Evolutionary conservation across 2,888 invertebrate species (phyloP).

Genomic region (Cantharis flavilabris): DNA sequence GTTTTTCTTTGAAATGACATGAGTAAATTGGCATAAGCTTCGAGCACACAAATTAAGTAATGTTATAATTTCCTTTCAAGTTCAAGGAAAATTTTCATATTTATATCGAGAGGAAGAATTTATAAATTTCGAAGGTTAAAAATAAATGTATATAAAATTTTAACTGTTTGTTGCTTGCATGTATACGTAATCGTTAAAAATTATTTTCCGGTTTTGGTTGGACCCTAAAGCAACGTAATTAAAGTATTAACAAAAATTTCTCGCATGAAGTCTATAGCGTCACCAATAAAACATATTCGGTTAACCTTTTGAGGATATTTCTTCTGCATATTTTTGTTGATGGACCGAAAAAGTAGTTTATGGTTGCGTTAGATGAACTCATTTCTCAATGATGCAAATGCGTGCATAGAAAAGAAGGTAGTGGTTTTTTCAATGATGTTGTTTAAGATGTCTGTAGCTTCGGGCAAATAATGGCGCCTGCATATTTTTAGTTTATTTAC

Average conservation of each 20-base stretch:
- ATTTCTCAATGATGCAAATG: conserved; percentile 28
- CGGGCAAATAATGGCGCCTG: conserved; percentile 43
- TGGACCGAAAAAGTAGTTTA: conserved; percentile 13
- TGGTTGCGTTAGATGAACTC: conserved; percentile 28
- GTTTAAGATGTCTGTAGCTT: conserved; percentile 37
- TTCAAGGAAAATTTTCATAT: not conserved
- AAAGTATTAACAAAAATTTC: conserved; percentile 15
- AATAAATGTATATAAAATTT: not conserved
- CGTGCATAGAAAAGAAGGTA: conserved; percentile 22
- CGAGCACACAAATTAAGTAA: not conserved
- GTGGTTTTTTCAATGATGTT: conserved; percentile 12
- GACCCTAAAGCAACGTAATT: conserved; percentile 14
- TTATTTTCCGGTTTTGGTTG: not conserved
- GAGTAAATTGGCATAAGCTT: not conserved
- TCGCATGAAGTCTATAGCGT: conserved; percentile 8
- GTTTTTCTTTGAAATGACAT: conserved; percentile 5
- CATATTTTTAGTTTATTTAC: conserved; percentile 36
- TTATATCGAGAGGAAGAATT: not conserved
- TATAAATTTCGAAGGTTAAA: not conserved
- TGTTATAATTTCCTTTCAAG: not conserved
- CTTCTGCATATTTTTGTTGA: not conserved
- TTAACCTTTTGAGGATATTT: not conserved
- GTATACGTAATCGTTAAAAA: conserved; percentile 1
- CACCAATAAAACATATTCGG: not conserved
- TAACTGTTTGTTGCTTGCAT: not conserved